Conservation (phyloP, 2,113 vertebrate species). For the Zootoca vivipara region DNA sequence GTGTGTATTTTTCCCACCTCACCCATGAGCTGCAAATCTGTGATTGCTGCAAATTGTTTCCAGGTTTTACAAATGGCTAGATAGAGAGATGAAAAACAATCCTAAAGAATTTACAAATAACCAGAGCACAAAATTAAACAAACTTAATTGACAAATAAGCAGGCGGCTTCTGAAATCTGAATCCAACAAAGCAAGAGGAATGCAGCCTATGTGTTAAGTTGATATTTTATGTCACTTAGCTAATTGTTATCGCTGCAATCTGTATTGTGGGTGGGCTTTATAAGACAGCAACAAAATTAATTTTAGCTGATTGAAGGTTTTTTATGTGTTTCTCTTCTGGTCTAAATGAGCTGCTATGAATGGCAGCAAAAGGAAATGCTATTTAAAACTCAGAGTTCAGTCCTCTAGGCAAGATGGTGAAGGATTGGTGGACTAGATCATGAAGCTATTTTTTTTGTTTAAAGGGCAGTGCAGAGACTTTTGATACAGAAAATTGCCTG, state of each 20-base stretch:
- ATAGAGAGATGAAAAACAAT: not conserved
- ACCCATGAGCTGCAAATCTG: too few relatives aligned
- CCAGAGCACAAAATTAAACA: not conserved
- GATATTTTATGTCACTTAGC: not conserved
- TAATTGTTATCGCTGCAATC: conserved; percentile 33
- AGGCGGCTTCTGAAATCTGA: not conserved
- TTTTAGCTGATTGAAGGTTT: conserved; percentile 55
- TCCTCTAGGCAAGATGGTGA: conserved; percentile 12
- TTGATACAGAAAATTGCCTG: not conserved
- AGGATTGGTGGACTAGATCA: not conserved
- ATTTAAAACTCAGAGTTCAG: conserved; percentile 62
- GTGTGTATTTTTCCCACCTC: too few relatives aligned
- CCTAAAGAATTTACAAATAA: not conserved
- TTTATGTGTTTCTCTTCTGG: conserved; percentile 57
- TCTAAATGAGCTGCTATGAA: conserved; percentile 48
- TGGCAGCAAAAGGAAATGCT: conserved; percentile 59
- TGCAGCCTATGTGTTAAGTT: conserved; percentile 5
- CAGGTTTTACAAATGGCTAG: not conserved
- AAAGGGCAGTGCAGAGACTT: not conserved
- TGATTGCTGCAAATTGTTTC: not conserved
- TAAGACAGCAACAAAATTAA: conserved; percentile 32
- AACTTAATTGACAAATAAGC: not conserved
- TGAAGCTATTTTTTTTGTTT: not conserved
- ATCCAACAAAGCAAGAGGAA: not conserved
- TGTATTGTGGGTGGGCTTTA: conserved; percentile 34